phyloP scores from a whole-genome alignment of 2,113 vertebrate genomes.

The Odontophorus gujanensis region DNA sequence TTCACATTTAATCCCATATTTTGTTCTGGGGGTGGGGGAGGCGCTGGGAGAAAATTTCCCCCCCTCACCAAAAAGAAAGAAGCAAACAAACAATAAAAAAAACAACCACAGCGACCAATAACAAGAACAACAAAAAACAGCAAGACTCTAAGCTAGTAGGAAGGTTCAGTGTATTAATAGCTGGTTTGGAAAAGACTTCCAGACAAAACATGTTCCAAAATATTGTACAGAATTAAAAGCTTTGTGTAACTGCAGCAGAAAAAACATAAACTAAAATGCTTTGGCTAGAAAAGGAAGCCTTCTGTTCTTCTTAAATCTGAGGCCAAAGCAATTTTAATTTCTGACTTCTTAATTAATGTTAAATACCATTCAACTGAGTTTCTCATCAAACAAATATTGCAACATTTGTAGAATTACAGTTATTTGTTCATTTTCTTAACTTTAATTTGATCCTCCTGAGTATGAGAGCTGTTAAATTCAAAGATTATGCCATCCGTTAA shows the following conservation, averaged over 20 bases:
- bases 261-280: constrained; percentile 45
- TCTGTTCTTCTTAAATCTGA: constrained; percentile 43
- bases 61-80: background rate
- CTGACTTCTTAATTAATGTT: constrained; percentile 46
- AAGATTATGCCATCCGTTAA: constrained; percentile 10
- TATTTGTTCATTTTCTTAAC: background rate
- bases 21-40: background rate
- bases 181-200: background rate
- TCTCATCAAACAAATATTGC: background rate
- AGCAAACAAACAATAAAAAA: background rate
- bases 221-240: constrained; percentile 4
- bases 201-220: background rate
- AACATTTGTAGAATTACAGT: background rate
- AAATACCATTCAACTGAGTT: constrained; percentile 17
- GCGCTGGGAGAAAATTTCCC: background rate
- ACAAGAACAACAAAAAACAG: background rate
- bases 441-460: constrained; percentile 2
- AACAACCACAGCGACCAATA: too few relatives aligned
- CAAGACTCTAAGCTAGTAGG: background rate
- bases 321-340: constrained; percentile 56
- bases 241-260: constrained; percentile 10
- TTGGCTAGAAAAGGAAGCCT: constrained; percentile 37
- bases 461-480: background rate
- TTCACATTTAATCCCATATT: background rate
- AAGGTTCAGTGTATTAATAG: background rate